Evolutionary conservation across 2,797 vertebrate species (phyloP).

Genomic region (Epinephelus awoara): DNA sequence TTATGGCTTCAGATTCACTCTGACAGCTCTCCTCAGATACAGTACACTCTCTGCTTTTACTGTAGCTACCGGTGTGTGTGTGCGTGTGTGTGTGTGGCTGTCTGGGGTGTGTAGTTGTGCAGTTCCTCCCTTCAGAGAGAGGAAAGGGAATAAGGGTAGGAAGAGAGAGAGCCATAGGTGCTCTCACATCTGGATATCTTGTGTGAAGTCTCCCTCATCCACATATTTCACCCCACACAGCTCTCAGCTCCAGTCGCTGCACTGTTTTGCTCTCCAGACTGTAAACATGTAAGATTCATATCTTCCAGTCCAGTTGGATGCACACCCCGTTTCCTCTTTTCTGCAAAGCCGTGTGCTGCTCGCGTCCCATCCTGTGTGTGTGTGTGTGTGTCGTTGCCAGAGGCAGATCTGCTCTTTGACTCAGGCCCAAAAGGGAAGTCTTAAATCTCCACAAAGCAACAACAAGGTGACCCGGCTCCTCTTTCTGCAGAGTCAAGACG

Average conservation of each 20-base stretch:
- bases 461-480: constrained; percentile 58
- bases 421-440: constrained; percentile 75
- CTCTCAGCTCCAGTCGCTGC: constrained; percentile 26
- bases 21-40: constrained; percentile 62
- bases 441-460: constrained; percentile 74
- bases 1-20: constrained; percentile 58
- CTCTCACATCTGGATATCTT: constrained; percentile 41
- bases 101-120: constrained; percentile 21
- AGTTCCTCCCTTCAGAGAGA: constrained; percentile 9
- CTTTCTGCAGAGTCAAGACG: constrained; percentile 44
- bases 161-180: not conserved
- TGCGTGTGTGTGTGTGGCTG: constrained; percentile 7
- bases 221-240: constrained; percentile 6
- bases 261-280: constrained; percentile 29
- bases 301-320: constrained; percentile 53
- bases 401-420: constrained; percentile 74
- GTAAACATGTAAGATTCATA: constrained; percentile 60
- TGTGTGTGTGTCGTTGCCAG: constrained; percentile 60
- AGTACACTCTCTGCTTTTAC: constrained; percentile 29
- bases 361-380: constrained; percentile 52
- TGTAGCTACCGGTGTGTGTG: constrained; percentile 44
- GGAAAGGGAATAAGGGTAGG: not conserved
- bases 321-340: constrained; percentile 43
- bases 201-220: constrained; percentile 8
- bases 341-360: constrained; percentile 43